Base-by-base conservation (phyloP, 92 coral and sea anemone species). In the Porites cylindrica region DNA sequence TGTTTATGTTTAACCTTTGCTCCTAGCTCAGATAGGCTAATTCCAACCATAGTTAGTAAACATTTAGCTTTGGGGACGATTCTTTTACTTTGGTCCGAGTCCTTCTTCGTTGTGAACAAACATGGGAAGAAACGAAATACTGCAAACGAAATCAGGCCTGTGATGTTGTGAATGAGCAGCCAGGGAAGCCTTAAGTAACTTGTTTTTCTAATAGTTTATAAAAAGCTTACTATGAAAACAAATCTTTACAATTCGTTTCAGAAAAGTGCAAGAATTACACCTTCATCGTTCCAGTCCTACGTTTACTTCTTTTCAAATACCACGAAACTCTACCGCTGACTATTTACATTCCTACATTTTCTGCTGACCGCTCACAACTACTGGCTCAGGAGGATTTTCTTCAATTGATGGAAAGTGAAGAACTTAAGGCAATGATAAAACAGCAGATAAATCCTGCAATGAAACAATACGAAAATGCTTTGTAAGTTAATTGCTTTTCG, bases 401-500 rank as follows among this genome's bases (percentile, higher is more conserved):
- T 16, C 90, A 90, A 77, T 72, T 96, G 77, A 85, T 92, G 70
- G 96, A 92, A 24, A 73, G 92, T 69, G 97, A 93, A 21, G 99
- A 97, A 83, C 93, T 95, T 75, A 94, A 94, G 76, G 99, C 98
- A 17, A 88, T 97, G 84, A 94, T 97, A 90, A 88, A 92, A 67
- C 99, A 97, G 75, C 99, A 97, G 83, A 90, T 97, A 47, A 52
- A 90, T 20, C 99, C 99, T 24, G 95, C 92, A 58, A 95, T 95
- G 94, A 94, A 91, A 63, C 98, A 93, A 80, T 97, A 94, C 72
- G 93, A 95, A 69, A 83, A 65, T 69, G 72, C 94, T 8, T 93
- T 96, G 99, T 97, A 90, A 88, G 99, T 82, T 60, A 10, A n/a
- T 64, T 32, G 11, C 59, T 10, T 16, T 0, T 12, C 38, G 14